phyloP scores from a whole-genome alignment of 2,113 vertebrate genomes.

The Neolamprologus kungweensis region DNA sequence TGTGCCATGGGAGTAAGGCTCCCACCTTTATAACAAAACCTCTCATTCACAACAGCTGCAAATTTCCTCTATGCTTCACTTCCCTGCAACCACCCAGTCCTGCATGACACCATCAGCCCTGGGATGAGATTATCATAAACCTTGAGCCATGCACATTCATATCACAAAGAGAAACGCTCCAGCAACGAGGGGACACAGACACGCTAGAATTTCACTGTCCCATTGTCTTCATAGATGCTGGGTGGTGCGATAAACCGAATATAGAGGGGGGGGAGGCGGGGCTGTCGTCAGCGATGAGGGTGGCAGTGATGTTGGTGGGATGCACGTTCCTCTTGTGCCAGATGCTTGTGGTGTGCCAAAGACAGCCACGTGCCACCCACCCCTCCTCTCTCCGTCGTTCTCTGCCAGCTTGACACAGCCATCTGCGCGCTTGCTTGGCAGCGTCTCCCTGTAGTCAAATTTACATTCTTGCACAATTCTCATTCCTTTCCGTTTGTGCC shows the following conservation, averaged over 20 bases:
- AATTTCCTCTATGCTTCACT: not conserved
- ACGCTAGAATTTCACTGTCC: not conserved
- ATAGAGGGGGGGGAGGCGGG: not conserved
- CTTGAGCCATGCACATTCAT: not conserved
- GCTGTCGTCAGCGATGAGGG: not conserved
- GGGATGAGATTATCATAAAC: slow-evolving; percentile 42
- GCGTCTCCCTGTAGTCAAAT: slow-evolving; percentile 39
- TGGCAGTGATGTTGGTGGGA: not conserved
- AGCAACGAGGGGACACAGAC: not conserved
- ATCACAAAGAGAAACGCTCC: not conserved
- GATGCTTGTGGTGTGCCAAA: slow-evolving; percentile 40
- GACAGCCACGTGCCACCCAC: not conserved
- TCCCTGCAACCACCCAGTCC: slow-evolving; percentile 5
- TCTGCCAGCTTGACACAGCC: slow-evolving; percentile 45
- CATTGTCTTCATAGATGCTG: slow-evolving; percentile 43
- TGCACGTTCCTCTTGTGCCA: slow-evolving; percentile 25
- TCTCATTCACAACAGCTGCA: slow-evolving; percentile 5
- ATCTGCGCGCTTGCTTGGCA: slow-evolving; percentile 54
- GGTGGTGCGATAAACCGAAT: slow-evolving; percentile 48
- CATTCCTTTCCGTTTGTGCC: slow-evolving; percentile 4
- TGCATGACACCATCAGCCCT: not conserved
- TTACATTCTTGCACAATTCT: slow-evolving; percentile 29
- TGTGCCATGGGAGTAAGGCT: not conserved
- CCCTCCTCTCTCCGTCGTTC: not conserved
- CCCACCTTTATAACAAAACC: slow-evolving; percentile 1